Conservation (phyloP, 2,797 vertebrate genomes). For the Petrocephalus sullivani region DNA sequence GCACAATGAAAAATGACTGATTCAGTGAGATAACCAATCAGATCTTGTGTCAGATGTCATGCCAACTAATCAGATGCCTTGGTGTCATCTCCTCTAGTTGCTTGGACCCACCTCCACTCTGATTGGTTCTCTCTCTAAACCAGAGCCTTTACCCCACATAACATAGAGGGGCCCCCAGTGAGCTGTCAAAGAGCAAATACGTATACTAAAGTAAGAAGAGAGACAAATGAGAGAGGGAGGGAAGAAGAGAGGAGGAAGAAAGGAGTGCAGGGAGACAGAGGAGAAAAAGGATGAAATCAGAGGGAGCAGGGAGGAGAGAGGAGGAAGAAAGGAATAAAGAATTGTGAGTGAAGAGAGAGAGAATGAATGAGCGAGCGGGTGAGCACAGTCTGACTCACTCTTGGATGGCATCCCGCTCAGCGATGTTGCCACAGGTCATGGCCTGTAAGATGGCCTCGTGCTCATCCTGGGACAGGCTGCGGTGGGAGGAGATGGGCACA, state of each 20-base stretch:
- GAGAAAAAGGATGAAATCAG: neutral
- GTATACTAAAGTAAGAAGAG: neutral
- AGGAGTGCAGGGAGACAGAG: neutral
- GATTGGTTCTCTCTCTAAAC: too few species aligned
- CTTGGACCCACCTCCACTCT: too few species aligned
- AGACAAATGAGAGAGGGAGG: neutral
- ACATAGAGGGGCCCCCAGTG: neutral
- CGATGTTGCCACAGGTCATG: conserved; percentile 60
- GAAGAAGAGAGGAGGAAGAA: neutral
- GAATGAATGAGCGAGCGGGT: neutral
- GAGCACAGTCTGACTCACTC: conserved; percentile 56
- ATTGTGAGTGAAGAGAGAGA: neutral
- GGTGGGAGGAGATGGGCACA: conserved; percentile 65
- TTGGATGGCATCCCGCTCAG: conserved; percentile 57
- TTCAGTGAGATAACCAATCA: too few species aligned
- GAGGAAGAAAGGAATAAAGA: neutral
- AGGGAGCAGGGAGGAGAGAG: neutral
- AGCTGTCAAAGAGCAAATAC: neutral
- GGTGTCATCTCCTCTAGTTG: too few species aligned
- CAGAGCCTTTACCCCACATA: neutral
- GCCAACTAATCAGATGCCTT: too few species aligned
- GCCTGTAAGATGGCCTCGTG: conserved; percentile 62
- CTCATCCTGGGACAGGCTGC: conserved; percentile 56
- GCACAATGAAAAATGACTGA: too few species aligned
- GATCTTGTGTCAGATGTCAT: too few species aligned